phyloP scores from a whole-genome alignment of 1,140 invertebrate genomes.

The Sycophaga agraensis region DNA sequence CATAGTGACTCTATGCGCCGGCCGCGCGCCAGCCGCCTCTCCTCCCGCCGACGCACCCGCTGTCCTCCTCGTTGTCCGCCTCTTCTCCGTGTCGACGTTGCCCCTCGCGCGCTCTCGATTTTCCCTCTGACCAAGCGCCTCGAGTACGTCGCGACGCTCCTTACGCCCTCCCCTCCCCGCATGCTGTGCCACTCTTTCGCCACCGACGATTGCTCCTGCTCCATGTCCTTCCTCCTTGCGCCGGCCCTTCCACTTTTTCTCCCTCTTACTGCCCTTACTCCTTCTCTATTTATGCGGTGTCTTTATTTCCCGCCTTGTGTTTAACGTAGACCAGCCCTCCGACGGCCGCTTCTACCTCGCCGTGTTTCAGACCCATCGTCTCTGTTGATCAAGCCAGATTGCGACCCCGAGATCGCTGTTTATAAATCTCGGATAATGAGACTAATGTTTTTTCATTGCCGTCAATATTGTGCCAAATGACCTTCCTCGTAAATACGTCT shows the following conservation, averaged over 20 bases:
- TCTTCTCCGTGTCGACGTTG: conserved; percentile 17
- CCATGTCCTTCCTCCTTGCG: neutral
- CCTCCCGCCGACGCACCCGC: neutral
- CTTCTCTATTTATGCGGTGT: neutral
- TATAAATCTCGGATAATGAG: no score
- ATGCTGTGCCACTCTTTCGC: neutral
- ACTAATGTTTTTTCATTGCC: no score
- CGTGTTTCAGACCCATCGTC: no score
- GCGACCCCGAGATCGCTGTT: no score
- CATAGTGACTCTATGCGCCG: conserved; percentile 45
- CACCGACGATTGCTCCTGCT: no score
- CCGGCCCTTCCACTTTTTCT: neutral
- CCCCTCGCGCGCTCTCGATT: conserved; percentile 5
- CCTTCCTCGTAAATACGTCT: no score
- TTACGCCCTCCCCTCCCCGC: neutral
- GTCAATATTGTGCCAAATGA: no score
- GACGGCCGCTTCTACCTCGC: neutral
- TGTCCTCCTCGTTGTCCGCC: neutral
- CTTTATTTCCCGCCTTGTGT: neutral
- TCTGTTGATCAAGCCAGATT: no score
- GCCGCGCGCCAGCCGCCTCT: neutral
- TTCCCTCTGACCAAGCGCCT: conserved; percentile 9
- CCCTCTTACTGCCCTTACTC: neutral
- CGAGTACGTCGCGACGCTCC: neutral
- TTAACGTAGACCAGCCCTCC: neutral